Evolutionary conservation across 2,888 invertebrate genomes (phyloP), one percentile per base, ranked within the genome.

Genomic region (Trissolcus japonicus): DNA sequence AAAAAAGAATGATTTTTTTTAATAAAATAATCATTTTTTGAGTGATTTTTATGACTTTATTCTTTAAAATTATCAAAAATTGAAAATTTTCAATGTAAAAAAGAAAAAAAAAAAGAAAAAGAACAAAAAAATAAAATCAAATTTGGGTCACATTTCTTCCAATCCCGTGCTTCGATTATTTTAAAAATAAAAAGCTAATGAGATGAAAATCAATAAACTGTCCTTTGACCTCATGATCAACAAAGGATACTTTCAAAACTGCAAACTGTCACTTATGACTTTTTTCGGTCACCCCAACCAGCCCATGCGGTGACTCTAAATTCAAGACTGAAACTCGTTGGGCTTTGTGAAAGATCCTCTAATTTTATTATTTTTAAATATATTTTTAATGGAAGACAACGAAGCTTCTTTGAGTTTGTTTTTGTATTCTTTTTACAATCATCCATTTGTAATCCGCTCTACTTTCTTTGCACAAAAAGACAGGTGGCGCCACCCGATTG

Each of bases 271-370:
- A 43, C 25, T 48, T 61, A 17, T 57, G 14, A 46, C 46, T 46
- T 16, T 51, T 61, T 71, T 46, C 14, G 55, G 65, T 65, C 65
- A 50, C 56, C 25, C 54, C 59, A 46, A 57, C 29, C 17, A 4
- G 54, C 54, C 65, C 65, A 54, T 40, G 13, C 19, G 48, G 66
- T 73, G 73, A 61, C 66, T 35, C 6, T 61, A 60, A 55, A 66
- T 55, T 61, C 55, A 73, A 73, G 73, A 73, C 73, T 73, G 73
- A 73, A 65, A 48, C 55, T 66, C 46, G 11, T 35, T 48, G 66
- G 66, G 72, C 65, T 65, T n/a, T 72, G 72, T 72, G 63, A 63
- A 72, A n/a, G 50, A 54, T 50, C 46, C 46, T 19, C 29, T 1
- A 72, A 72, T 35, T 35, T 35, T 35, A 35, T 57, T 14, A 65